Percentiles rank a stretch among this genome's conserved stretches.
Conservation (phyloP, 2,797 vertebrate genomes). For the Pachyuromys duprasi region DNA sequence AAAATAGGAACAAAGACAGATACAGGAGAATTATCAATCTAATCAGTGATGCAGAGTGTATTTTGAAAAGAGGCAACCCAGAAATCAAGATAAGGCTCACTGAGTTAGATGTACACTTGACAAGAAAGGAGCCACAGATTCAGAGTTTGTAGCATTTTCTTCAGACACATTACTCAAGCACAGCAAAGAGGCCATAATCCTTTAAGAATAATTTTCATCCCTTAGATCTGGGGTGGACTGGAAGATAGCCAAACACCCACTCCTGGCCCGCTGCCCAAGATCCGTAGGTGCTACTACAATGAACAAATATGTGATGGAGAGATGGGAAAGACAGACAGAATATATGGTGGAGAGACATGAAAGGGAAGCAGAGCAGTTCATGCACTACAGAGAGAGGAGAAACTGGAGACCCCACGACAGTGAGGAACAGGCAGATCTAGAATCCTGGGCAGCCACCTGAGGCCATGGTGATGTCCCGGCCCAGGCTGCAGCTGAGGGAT, state of each 20-base stretch:
- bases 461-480: not conserved
- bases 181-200: not conserved
- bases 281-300: not conserved
- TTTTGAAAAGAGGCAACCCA: constrained; percentile 19
- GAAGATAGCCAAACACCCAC: not conserved
- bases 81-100: not conserved
- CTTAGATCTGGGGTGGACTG: not conserved
- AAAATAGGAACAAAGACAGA: constrained; percentile 6
- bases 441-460: not conserved
- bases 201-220: not conserved
- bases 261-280: not conserved
- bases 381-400: not conserved
- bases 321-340: not conserved
- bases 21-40: not conserved
- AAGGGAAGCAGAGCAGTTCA: not conserved
- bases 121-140: not conserved
- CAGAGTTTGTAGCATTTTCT: not conserved
- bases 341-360: not conserved
- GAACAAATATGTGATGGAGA: not conserved
- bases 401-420: not conserved
- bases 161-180: not conserved
- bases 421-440: not conserved
- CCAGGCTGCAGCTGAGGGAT: not conserved
- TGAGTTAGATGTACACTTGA: not conserved
- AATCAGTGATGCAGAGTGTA: not conserved